Base-by-base conservation (phyloP, 2,888 invertebrate genomes). In the Lasioglossum leucozonium region DNA sequence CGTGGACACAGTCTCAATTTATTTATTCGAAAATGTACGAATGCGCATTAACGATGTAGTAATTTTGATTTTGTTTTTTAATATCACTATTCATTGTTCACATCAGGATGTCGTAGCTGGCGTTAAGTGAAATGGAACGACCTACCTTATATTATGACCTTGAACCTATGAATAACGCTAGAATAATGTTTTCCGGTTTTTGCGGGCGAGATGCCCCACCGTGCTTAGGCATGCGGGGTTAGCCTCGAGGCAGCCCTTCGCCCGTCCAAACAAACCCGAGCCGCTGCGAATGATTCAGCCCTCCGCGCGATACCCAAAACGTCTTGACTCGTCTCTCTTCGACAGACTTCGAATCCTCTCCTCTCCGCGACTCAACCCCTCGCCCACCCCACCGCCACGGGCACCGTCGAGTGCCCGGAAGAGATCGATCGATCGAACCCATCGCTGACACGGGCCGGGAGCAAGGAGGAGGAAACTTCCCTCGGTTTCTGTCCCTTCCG, bases 401-500 rank as follows among this genome's bases (percentile, higher is more conserved):
- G 18, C 5, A 5, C 18, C 8, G 62, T 3, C 16, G 26, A 30
- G 16, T 30, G 10, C 11, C 18, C 1, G 22, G 22, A 10, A 37
- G 37, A 37, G 67, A 30, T 30, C 44, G 13, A 51, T 22, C 16
- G 81, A 78, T 86, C 81, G 51, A n/a, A 76, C 47, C 76, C 71
- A 72, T 86, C 82, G 71, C 77, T 79, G 37, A 44, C 5, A n/a
- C 44, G 18, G 74, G 80, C 79, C 79, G 84, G 78, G 83, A 69
- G 47, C 67, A 26, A 37, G 37, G 62, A 51, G 69, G 81, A 79
- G 75, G 67, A 73, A 71, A 84, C 73, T 72, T 11, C 55, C 55
- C 77, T 62, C 30, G 62, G 73, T 44, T 72, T 73, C 77, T 62
- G 62, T 26, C 75, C 73, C 58, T 73, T 47, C 44, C 42, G 18